phyloP scores from a whole-genome alignment of 2,113 vertebrate genomes.

The Numida meleagris region DNA sequence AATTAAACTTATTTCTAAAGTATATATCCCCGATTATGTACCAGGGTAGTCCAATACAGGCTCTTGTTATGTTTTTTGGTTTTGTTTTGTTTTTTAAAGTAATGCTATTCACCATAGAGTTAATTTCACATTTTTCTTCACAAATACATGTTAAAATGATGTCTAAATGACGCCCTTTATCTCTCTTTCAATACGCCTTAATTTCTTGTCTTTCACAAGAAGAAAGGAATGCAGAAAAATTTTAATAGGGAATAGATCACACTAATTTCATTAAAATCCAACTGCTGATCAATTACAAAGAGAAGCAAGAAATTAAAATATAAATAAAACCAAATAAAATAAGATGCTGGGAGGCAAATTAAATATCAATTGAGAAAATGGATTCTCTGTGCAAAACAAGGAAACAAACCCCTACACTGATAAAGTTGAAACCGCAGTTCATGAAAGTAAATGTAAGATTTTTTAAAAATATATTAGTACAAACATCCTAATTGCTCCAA shows the following conservation, averaged over 20 bases:
- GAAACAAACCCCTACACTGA: neutral
- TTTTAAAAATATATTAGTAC: neutral
- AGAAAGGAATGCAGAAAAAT: neutral
- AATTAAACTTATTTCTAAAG: neutral
- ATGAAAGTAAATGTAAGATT: neutral
- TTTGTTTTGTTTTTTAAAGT: neutral
- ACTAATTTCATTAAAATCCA: neutral
- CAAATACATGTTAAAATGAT: neutral
- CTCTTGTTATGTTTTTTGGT: neutral
- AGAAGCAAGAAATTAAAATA: neutral
- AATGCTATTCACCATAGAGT: neutral
- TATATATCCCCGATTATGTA: neutral
- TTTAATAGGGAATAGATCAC: neutral
- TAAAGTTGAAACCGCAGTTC: neutral
- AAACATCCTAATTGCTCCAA: neutral
- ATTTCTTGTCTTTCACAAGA: neutral
- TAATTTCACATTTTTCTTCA: neutral
- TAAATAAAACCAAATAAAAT: neutral
- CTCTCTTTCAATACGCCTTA: neutral
- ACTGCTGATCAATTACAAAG: neutral
- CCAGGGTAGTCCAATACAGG: neutral
- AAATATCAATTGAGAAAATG: neutral
- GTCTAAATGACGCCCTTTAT: neutral
- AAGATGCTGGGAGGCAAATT: neutral
- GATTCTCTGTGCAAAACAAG: neutral